Conservation (phyloP, 2,797 vertebrate genomes). For the Pseudopleuronectes americanus region DNA sequence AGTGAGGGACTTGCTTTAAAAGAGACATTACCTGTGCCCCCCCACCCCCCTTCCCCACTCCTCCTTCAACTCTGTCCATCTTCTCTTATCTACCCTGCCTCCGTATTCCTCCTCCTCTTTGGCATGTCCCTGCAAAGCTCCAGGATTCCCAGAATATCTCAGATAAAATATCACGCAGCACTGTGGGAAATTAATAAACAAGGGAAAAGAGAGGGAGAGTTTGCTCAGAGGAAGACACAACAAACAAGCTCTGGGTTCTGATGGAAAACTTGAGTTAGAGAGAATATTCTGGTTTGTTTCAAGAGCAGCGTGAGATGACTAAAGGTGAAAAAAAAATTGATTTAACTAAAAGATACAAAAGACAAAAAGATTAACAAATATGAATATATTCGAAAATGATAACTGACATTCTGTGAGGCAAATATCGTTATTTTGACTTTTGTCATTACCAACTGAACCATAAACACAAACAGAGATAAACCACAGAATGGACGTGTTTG, state of each 20-base stretch:
- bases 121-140: conserved; percentile 66
- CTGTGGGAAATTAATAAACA: conserved; percentile 47
- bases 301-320: neutral
- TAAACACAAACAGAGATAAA: neutral
- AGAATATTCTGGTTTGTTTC: neutral
- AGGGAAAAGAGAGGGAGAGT: conserved; percentile 44
- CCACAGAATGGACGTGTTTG: neutral
- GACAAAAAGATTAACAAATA: too few relatives aligned
- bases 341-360: too few relatives aligned
- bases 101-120: conserved; percentile 12
- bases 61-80: conserved; percentile 3
- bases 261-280: too few relatives aligned
- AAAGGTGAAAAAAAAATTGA: too few relatives aligned
- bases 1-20: conserved; percentile 27
- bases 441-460: neutral
- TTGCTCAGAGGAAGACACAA: conserved; percentile 66
- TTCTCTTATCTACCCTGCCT: conserved; percentile 17
- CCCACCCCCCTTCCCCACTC: neutral
- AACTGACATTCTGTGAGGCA: neutral
- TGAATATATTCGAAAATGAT: too few relatives aligned
- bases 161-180: conserved; percentile 70
- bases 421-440: neutral
- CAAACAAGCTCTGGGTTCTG: conserved; percentile 37
- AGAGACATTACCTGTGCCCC: conserved; percentile 10
- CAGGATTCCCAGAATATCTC: conserved; percentile 72